A percentile compares a stretch with the other conserved stretches of the same genome.
These are phyloP conservation scores for Hylia prasina DNA, from an alignment of 2,113 vertebrate genomes.

Conservation along the genomic window DNA sequence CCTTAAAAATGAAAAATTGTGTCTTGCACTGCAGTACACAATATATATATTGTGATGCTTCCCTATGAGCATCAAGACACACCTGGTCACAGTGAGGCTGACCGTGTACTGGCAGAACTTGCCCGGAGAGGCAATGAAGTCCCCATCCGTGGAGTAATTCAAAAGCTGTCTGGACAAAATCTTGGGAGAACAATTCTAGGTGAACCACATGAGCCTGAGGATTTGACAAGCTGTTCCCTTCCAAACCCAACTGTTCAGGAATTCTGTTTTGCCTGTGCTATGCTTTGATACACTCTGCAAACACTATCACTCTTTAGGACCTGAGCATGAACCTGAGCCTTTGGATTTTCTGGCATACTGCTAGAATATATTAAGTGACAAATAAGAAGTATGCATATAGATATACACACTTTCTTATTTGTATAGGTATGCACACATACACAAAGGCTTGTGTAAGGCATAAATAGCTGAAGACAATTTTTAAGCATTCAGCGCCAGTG, in stretches of 20 bases:
- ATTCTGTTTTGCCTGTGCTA: background rate
- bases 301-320: background rate
- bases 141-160: background rate
- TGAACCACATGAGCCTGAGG: accelerated
- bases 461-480: background rate
- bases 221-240: background rate
- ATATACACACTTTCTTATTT: background rate
- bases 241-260: accelerated
- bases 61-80: background rate
- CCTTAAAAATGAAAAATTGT: accelerated
- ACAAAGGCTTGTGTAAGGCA: background rate
- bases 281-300: background rate
- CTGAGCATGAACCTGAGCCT: accelerated
- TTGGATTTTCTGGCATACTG: background rate
- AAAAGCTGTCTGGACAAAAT: background rate
- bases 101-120: background rate
- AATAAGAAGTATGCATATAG: background rate
- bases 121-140: background rate
- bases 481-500: background rate
- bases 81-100: background rate
- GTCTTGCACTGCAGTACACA: background rate
- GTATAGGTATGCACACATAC: background rate
- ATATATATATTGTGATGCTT: background rate
- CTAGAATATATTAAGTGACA: background rate
- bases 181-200: background rate